A percentile compares a stretch with the other conserved stretches of the same genome.
These are phyloP conservation scores for Lottia scabra DNA, from an alignment of 2,888 invertebrate species.

Conservation along the genomic window DNA sequence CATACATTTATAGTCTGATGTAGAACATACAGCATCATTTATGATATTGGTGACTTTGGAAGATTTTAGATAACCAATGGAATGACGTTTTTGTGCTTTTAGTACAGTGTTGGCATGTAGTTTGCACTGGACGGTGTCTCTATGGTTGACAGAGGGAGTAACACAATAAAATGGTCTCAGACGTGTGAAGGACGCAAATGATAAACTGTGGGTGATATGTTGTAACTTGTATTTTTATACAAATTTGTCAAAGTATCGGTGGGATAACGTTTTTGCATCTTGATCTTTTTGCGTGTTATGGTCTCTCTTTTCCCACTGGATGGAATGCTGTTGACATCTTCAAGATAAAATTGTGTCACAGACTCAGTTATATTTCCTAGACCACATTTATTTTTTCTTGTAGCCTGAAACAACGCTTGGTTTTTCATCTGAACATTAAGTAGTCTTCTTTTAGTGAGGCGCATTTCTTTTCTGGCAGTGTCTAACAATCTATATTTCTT, in stretches of 20 bases:
- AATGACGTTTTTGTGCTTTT: conserved; percentile 12
- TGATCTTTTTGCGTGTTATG: conserved; percentile 5
- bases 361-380: background rate
- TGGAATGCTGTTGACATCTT: conserved; percentile 12
- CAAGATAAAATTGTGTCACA: conserved; percentile 10
- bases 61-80: conserved; percentile 4
- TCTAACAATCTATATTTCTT: background rate
- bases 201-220: conserved; percentile 10
- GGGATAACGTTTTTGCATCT: conserved; percentile 14
- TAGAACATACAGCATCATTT: background rate
- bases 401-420: background rate
- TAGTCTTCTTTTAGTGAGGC: background rate
- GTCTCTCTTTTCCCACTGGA: conserved; percentile 15
- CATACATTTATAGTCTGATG: conserved; percentile 8
- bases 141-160: background rate
- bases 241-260: conserved; percentile 19
- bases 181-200: conserved; percentile 19
- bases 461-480: background rate
- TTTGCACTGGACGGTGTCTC: conserved; percentile 19
- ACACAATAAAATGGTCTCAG: conserved; percentile 21
- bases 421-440: background rate
- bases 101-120: conserved; percentile 18
- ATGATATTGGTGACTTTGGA: conserved; percentile 8
- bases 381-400: background rate
- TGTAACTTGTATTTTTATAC: conserved; percentile 17